Base-by-base conservation (phyloP, 2,113 vertebrate species). In the Cynopterus brachyotis region DNA sequence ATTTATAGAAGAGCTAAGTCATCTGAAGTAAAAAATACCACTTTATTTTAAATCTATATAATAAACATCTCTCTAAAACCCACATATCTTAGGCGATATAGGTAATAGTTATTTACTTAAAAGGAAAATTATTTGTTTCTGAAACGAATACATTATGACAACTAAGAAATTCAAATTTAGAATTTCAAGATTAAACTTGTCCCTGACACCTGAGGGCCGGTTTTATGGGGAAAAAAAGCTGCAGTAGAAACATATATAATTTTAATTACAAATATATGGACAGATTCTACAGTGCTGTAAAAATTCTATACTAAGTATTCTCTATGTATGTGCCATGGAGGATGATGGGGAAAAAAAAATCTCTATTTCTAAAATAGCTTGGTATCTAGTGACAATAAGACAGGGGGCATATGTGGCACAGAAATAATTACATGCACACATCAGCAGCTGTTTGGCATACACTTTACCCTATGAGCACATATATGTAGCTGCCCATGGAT, bases 101-200 rank as follows among this genome's bases (percentile, higher is more conserved):
- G n/a, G 7, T 66, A 42, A 30, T 26, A 50, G 1, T 30, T 91
- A 11, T 62, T 72, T 95, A 83, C 69, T 60, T 79, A 50, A 79
- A 85, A 96, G 45, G 19, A 89, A 85, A 90, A 59, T 22, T 53
- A 47, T 16, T 66, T 17, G 42, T 84, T 78, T 72, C 35, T n/a
- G 19, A 95, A 94, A 64, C 50, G 67, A 62, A 53, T 9, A 40
- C 24, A 26, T 22, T 20, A 83, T 26, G 20, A 84, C 22, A 64
- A 8, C 53, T 76, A 70, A 93, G 37, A 60, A 69, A 57, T 82
- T 53, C 72, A 96, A 59, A 76, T 76, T 42, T 69, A 88, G 72
- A 89, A 80, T 81, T 91, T 81, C 35, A 89, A 81, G 37, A 85
- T 30, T 89, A 88, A 93, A 87, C 3, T 45, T 70, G 37, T 87